Conservation (phyloP, 1,140 invertebrate species). For the Gonatopus flavifemur region DNA sequence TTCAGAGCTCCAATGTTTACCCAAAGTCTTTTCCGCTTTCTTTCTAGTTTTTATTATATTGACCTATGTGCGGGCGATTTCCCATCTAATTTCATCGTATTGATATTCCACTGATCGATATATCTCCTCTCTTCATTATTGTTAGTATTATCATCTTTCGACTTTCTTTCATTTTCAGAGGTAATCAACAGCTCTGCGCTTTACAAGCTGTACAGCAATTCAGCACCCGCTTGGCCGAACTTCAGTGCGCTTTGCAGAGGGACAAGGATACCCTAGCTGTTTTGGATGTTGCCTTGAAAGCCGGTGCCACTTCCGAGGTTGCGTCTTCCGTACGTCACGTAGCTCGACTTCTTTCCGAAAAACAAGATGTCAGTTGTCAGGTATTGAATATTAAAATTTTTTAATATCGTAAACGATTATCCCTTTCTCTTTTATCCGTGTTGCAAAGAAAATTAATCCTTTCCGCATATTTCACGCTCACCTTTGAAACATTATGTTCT, state of each 20-base stretch:
- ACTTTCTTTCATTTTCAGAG: constrained; percentile 43
- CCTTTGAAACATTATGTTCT: too few species aligned
- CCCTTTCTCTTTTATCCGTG: too few species aligned
- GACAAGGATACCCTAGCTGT: constrained; percentile 67
- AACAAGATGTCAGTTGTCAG: constrained; percentile 57
- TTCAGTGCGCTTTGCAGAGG: constrained; percentile 64
- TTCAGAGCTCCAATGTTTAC: constrained; percentile 36
- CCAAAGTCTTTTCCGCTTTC: constrained; percentile 27
- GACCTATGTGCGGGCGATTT: constrained; percentile 27
- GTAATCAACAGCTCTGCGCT: constrained; percentile 55
- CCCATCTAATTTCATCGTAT: constrained; percentile 20
- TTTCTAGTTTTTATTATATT: constrained; percentile 36
- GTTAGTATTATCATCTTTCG: neutral
- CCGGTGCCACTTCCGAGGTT: constrained; percentile 63
- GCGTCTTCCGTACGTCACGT: constrained; percentile 69
- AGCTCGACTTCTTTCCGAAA: constrained; percentile 70
- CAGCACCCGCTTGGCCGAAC: constrained; percentile 63
- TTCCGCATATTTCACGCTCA: too few species aligned
- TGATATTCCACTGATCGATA: constrained; percentile 20
- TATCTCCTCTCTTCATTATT: neutral
- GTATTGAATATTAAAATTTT: constrained; percentile 29
- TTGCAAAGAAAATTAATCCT: too few species aligned
- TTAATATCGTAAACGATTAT: constrained; percentile 3
- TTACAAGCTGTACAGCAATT: constrained; percentile 67
- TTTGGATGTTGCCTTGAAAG: constrained; percentile 64